Evolutionary conservation across 2,797 vertebrate genomes (phyloP).

Genomic region (Mico argentatus): DNA sequence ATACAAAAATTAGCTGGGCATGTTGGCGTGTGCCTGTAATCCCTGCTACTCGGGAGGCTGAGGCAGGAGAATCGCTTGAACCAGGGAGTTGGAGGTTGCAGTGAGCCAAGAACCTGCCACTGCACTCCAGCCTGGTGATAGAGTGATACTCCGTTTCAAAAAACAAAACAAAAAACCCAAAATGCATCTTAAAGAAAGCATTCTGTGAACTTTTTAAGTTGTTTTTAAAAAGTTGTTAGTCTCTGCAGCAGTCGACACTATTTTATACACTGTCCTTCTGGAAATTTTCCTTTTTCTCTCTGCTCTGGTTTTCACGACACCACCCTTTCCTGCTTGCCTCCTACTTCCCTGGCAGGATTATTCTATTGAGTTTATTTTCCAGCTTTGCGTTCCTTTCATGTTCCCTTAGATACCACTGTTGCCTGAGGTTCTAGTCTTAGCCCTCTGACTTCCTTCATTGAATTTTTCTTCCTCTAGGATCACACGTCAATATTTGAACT

Average conservation of each 20-base stretch:
- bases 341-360: background rate
- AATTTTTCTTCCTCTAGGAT: background rate
- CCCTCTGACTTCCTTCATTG: background rate
- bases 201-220: background rate
- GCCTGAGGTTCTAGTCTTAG: background rate
- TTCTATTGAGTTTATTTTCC: background rate
- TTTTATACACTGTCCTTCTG: background rate
- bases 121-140: too few species aligned
- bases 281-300: background rate
- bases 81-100: too few species aligned
- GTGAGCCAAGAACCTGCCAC: too few species aligned
- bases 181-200: background rate
- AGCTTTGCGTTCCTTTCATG: background rate
- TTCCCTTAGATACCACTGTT: background rate
- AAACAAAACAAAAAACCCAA: too few species aligned
- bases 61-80: too few species aligned
- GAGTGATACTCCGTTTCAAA: too few species aligned
- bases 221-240: background rate
- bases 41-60: too few species aligned
- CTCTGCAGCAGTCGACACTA: background rate
- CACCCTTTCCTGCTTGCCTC: background rate
- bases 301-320: conserved; percentile 46
- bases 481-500: background rate
- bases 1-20: too few species aligned
- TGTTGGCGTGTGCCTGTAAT: too few species aligned